Conservation (phyloP, 2,113 vertebrate genomes). For the Peromyscus californicus region DNA sequence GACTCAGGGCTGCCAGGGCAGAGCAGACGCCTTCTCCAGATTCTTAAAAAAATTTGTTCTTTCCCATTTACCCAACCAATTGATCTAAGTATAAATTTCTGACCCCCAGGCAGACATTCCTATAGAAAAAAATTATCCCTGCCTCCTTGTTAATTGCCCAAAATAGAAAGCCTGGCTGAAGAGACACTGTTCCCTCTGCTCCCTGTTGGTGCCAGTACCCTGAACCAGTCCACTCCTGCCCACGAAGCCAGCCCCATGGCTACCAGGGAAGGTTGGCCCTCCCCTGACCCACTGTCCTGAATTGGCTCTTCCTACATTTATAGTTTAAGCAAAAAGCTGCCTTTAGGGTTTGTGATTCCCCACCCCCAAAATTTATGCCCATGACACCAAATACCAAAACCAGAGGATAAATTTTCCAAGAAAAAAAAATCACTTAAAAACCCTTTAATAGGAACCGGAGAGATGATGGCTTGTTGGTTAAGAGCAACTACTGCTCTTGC, state of each 20-base stretch:
- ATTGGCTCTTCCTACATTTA: conserved; percentile 80
- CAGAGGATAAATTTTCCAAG: conserved; percentile 75
- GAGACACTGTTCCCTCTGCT: background rate
- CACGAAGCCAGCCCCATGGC: background rate
- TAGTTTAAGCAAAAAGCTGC: conserved; percentile 84
- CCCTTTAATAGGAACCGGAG: background rate
- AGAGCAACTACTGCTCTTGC: background rate
- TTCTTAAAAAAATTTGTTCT: conserved; percentile 40
- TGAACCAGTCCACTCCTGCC: background rate
- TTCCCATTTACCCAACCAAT: background rate
- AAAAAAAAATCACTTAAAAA: conserved; percentile 74
- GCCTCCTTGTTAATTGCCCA: background rate
- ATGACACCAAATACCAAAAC: conserved; percentile 66
- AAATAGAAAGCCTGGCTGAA: background rate
- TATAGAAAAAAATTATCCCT: background rate
- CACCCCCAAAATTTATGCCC: conserved; percentile 80
- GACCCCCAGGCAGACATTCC: conserved; percentile 59
- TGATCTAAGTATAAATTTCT: conserved; percentile 54
- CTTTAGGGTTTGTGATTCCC: conserved; percentile 26
- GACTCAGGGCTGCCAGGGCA: conserved; percentile 81
- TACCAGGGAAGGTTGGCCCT: background rate
- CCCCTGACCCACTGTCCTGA: conserved; percentile 36
- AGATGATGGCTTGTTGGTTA: background rate
- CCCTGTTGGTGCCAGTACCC: background rate
- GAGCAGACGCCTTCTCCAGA: conserved; percentile 84